These are phyloP conservation scores for Eupithecia tripunctaria DNA, from an alignment of 2,888 invertebrate species.

Conservation along the genomic window DNA sequence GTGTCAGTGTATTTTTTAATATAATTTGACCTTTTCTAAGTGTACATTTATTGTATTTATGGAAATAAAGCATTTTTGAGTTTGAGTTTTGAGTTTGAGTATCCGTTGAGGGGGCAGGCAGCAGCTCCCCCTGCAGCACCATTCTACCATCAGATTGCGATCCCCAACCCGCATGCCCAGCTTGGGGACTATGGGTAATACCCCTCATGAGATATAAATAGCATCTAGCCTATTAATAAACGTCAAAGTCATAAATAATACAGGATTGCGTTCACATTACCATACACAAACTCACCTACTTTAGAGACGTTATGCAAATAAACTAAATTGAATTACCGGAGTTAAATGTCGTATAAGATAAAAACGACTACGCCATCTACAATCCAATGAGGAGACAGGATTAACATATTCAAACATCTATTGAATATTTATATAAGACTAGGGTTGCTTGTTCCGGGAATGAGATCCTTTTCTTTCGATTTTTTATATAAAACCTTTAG, in stretches of 20 bases:
- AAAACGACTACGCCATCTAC: constrained; percentile 84
- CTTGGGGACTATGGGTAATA: too few species aligned
- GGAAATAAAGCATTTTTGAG: too few species aligned
- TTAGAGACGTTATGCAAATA: constrained; percentile 83
- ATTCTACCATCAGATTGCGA: too few species aligned
- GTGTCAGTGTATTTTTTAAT: too few species aligned
- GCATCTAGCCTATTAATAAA: constrained; percentile 47
- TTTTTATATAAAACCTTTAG: background rate
- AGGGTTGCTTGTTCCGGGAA: constrained; percentile 15
- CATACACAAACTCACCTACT: constrained; percentile 77
- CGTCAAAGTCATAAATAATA: constrained; percentile 50
- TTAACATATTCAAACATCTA: constrained; percentile 83
- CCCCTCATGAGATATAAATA: too few species aligned
- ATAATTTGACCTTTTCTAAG: too few species aligned
- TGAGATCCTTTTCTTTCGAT: background rate
- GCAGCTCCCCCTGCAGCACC: too few species aligned
- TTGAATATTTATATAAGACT: constrained; percentile 81
- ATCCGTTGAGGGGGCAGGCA: too few species aligned
- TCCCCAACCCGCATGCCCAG: too few species aligned
- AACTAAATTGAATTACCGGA: constrained; percentile 84
- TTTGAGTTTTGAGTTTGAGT: too few species aligned
- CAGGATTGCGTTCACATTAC: constrained; percentile 60
- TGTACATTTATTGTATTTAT: too few species aligned
- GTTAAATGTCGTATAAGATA: constrained; percentile 85
- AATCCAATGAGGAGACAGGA: constrained; percentile 82